Conservation (phyloP, 2,888 invertebrate genomes). For the Zhuqinia jingwanae region DNA sequence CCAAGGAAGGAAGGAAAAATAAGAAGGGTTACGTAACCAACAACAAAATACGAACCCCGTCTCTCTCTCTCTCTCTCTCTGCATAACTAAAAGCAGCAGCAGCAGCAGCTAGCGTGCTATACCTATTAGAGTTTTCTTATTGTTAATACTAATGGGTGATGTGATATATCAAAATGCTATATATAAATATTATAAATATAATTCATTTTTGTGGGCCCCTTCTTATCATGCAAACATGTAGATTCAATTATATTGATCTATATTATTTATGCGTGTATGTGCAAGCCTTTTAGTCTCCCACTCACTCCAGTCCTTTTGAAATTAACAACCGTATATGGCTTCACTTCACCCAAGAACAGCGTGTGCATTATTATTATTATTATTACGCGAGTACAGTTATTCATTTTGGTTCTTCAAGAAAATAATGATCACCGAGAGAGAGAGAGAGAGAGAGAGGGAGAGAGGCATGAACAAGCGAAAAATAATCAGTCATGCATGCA, state of each 20-base stretch:
- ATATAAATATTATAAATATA: too few species aligned
- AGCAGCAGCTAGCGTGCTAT: not conserved
- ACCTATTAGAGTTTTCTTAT: not conserved
- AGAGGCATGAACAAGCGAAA: constrained; percentile 19
- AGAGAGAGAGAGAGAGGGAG: not conserved
- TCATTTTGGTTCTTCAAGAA: constrained; percentile 53
- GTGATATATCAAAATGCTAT: constrained; percentile 22
- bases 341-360: constrained; percentile 8
- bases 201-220: too few species aligned
- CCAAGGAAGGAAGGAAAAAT: constrained; percentile 54
- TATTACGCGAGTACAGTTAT: not conserved
- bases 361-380: not conserved
- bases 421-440: constrained; percentile 45
- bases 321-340: constrained; percentile 50
- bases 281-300: not conserved
- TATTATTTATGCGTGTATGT: constrained; percentile 30
- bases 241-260: constrained; percentile 57
- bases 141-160: constrained; percentile 27
- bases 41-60: not conserved
- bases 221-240: constrained; percentile 28
- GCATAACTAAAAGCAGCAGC: too few species aligned
- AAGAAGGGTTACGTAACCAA: constrained; percentile 43
- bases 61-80: too few species aligned
- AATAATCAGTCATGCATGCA: constrained; percentile 11
- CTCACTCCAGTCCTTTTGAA: constrained; percentile 29